Evolutionary conservation across 2,888 invertebrate genomes (phyloP).

Genomic region (Oegoconia quadripuncta): DNA sequence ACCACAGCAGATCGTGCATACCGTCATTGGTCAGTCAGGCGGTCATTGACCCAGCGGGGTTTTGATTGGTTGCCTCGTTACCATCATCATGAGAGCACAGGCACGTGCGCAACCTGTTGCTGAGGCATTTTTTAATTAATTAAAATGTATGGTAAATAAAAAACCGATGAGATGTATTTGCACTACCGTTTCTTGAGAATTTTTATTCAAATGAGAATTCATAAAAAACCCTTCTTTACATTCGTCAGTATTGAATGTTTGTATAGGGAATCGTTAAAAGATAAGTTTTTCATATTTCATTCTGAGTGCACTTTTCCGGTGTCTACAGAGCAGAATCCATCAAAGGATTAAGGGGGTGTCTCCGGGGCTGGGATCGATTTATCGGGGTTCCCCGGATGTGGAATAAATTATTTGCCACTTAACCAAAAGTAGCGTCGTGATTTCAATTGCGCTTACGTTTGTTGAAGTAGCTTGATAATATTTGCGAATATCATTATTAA

Average conservation of each 20-base stretch:
- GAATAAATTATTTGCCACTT: slow-evolving; percentile 73
- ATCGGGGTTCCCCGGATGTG: slow-evolving; percentile 60
- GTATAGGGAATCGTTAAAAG: slow-evolving; percentile 30
- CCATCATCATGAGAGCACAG: slow-evolving; percentile 18
- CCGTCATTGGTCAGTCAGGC: slow-evolving; percentile 46
- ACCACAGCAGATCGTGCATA: slow-evolving; percentile 43
- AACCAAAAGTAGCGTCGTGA: slow-evolving; percentile 48
- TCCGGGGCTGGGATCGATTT: slow-evolving; percentile 56
- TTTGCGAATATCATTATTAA: too few relatives aligned
- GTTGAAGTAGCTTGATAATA: too few relatives aligned
- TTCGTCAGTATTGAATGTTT: slow-evolving; percentile 30
- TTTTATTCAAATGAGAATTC: neutral
- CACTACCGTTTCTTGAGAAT: slow-evolving; percentile 2
- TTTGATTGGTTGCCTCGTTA: slow-evolving; percentile 27
- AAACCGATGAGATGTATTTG: neutral
- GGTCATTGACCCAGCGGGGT: slow-evolving; percentile 58
- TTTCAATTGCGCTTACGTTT: slow-evolving; percentile 35
- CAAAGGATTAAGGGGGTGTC: slow-evolving; percentile 70
- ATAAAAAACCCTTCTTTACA: neutral
- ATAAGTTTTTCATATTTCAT: slow-evolving; percentile 43
- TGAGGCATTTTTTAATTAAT: slow-evolving; percentile 16
- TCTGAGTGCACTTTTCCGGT: slow-evolving; percentile 62
- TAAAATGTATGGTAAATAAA: too few relatives aligned
- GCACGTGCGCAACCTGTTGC: slow-evolving; percentile 27
- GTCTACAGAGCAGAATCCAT: slow-evolving; percentile 63